Conservation (phyloP, 2,113 vertebrate genomes). For the Deroptyus accipitrinus region DNA sequence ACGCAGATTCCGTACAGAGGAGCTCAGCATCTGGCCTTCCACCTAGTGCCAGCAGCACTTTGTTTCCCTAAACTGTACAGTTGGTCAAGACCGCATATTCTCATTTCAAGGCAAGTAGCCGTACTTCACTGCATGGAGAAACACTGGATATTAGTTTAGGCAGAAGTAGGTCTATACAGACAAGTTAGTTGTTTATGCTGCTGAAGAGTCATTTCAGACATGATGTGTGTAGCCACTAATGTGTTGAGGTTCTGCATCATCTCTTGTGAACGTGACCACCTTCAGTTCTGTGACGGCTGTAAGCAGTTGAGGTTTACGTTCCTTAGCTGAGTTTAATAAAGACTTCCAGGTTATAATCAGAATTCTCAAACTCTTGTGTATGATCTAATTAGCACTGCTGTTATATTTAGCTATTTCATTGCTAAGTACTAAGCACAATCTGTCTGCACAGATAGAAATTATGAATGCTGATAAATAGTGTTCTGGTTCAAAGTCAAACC, state of each 20-base stretch:
- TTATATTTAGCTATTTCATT: neutral
- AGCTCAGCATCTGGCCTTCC: accelerated
- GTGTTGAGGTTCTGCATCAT: neutral
- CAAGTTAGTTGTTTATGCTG: accelerated
- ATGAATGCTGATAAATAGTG: neutral
- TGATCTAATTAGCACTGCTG: neutral
- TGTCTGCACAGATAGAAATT: neutral
- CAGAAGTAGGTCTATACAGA: neutral
- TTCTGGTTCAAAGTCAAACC: conserved; percentile 11
- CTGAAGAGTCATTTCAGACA: neutral
- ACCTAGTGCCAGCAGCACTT: accelerated
- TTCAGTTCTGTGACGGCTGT: neutral
- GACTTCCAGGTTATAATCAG: neutral
- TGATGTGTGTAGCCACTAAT: too few species aligned
- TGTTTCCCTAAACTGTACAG: accelerated
- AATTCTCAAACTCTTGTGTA: neutral
- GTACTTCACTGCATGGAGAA: neutral
- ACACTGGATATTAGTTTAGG: accelerated
- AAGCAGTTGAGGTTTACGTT: neutral
- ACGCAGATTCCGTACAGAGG: neutral
- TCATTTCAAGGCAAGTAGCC: neutral
- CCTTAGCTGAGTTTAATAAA: neutral
- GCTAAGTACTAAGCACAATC: neutral
- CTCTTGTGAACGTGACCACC: neutral
- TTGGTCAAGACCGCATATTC: neutral